These are phyloP conservation scores for Dendrolimus houi DNA, from an alignment of 2,888 invertebrate species.

Conservation along the genomic window DNA sequence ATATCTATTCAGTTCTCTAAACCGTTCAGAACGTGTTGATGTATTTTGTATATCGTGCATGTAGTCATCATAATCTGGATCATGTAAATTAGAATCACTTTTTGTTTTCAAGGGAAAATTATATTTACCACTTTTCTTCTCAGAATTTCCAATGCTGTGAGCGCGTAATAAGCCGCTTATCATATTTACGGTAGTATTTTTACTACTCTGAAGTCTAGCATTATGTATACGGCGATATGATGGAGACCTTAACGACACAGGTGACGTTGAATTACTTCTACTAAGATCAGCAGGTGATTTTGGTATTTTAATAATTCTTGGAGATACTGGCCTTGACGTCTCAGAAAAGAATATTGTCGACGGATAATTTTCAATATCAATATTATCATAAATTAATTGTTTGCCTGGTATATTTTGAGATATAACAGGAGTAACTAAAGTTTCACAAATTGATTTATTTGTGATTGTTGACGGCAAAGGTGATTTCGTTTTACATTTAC, in stretches of 20 bases:
- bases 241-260: conserved; percentile 79
- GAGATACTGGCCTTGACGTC: conserved; percentile 59
- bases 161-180: conserved; percentile 72
- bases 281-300: conserved; percentile 21
- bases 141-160: conserved; percentile 80
- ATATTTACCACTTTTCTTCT: conserved; percentile 35
- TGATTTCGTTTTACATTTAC: conserved; percentile 15
- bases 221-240: conserved; percentile 80
- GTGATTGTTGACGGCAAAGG: background rate
- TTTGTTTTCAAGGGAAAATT: conserved; percentile 34
- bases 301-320: conserved; percentile 40
- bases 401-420: background rate
- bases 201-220: conserved; percentile 53
- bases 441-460: background rate
- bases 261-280: conserved; percentile 71
- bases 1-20: conserved; percentile 89
- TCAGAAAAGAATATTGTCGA: conserved; percentile 53
- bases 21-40: conserved; percentile 84
- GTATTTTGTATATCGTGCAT: conserved; percentile 80
- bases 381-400: background rate
- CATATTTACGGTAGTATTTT: conserved; percentile 33
- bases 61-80: conserved; percentile 82
- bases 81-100: conserved; percentile 57
- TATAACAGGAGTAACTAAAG: background rate
- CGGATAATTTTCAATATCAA: conserved; percentile 17